Base-by-base conservation (phyloP, 2,888 invertebrate species). In the Prenolepis imparis region DNA sequence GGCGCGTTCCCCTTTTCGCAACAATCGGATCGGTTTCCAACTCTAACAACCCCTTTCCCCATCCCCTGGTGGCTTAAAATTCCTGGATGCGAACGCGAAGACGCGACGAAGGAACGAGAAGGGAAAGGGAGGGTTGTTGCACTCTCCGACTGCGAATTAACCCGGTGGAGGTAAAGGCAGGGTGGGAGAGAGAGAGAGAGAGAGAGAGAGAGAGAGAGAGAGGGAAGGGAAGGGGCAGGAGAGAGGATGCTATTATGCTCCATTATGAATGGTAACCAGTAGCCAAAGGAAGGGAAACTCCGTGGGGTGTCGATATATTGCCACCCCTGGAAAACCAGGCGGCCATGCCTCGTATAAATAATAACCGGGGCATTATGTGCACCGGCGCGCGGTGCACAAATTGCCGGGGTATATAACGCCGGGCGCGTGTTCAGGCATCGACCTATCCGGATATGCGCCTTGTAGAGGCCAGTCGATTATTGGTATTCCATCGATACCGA, bases 181-280 rank as follows among this genome's bases (percentile, higher is more conserved):
- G 66, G 9, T 12, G 55, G 48, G 41, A 48, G 24, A 59, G 21
- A 52, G 61, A 28, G 41, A 52, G 55, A 70, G 55, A 72, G 59
- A 52, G 75, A 5, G 59, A 84, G 77, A 77, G 48, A 59, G 48
- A 28, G 44, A 63, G 73, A 77, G 77, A 72, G 78, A 85, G 70
- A 68, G 78, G 41, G 80, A 75, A 8, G 66, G 75, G 75, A 68
- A 74, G 82, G 86, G 67, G 75, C 78, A 36, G 82, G 77, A 66
- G 74, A 77, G 77, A 78, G 83, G 84, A 67, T 59, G 68, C 88
- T 72, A 89, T 89, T 89, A 89, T 89, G 72, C 84, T 87, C 89
- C 83, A 90, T 90, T 89, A 89, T 89, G 88, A 89, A 90, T 88
- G 90, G 89, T 90, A 90, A 90, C 90, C 90, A 90, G 90, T 90